These are phyloP conservation scores for Chironomus riparius DNA, from an alignment of 2,888 invertebrate genomes.

Conservation along the genomic window DNA sequence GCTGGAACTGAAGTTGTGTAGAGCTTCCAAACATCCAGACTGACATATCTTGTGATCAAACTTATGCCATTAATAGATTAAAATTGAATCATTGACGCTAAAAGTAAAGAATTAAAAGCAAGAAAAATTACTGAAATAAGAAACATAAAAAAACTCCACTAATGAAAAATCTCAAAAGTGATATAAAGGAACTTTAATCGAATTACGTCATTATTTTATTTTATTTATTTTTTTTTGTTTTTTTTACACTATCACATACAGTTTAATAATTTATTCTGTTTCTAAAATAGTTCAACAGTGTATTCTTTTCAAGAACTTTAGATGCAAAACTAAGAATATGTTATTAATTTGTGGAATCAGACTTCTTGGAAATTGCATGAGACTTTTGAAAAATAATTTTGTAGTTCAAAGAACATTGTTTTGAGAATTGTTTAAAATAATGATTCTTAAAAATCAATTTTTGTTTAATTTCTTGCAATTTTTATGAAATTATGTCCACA, in stretches of 20 bases:
- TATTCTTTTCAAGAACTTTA: too few relatives aligned
- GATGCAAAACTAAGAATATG: too few relatives aligned
- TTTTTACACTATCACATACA: background rate
- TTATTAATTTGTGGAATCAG: too few relatives aligned
- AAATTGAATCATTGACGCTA: background rate
- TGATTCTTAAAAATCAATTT: too few relatives aligned
- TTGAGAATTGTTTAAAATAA: too few relatives aligned
- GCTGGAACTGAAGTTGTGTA: slow-evolving; percentile 39
- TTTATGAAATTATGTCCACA: too few relatives aligned
- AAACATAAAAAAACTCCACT: background rate
- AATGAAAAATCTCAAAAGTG: background rate
- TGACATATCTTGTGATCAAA: background rate
- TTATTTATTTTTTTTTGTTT: background rate
- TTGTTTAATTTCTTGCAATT: too few relatives aligned
- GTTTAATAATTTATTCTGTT: too few relatives aligned
- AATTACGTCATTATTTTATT: background rate
- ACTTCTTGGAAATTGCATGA: too few relatives aligned
- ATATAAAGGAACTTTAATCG: background rate
- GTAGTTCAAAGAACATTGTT: too few relatives aligned
- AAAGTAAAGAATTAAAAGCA: background rate
- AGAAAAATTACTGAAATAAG: background rate
- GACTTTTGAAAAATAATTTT: too few relatives aligned
- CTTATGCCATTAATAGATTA: background rate
- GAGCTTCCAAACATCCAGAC: background rate
- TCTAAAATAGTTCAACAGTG: too few relatives aligned